Evolutionary conservation across 2,113 vertebrate genomes (phyloP).

Genomic region (Panthera leo): DNA sequence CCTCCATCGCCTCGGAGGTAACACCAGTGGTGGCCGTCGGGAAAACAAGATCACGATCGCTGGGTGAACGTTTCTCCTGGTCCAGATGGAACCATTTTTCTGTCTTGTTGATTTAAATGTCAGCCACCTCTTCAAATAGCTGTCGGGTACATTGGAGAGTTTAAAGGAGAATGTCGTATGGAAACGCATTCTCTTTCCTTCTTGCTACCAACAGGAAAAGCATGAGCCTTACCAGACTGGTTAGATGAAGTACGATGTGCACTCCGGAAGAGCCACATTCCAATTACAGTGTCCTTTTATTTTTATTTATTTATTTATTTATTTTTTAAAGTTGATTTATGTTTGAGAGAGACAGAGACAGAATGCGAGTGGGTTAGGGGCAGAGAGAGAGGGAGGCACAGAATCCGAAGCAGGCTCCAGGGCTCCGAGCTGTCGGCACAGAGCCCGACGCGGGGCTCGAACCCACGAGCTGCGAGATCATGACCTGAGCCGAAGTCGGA

Average conservation of each 20-base stretch:
- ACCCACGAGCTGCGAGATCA: too few relatives aligned
- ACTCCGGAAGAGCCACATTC: too few relatives aligned
- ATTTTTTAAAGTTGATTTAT: too few relatives aligned
- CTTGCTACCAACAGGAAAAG: neutral
- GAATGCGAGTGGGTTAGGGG: too few relatives aligned
- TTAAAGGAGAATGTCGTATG: neutral
- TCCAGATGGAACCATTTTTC: rapidly evolving
- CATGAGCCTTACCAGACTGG: neutral
- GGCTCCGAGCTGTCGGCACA: too few relatives aligned
- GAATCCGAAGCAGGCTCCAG: too few relatives aligned
- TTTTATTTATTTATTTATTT: too few relatives aligned
- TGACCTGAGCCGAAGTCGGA: too few relatives aligned
- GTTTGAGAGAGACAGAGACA: too few relatives aligned
- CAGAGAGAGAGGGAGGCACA: too few relatives aligned
- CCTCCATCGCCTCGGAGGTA: conserved; percentile 89
- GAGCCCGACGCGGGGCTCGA: too few relatives aligned
- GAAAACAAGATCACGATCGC: rapidly evolving
- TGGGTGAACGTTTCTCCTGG: rapidly evolving
- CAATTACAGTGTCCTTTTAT: neutral
- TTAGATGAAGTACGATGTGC: neutral
- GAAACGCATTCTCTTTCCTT: neutral
- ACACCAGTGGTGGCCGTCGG: neutral
- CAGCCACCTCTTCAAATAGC: neutral
- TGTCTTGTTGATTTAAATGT: neutral
- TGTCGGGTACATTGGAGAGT: neutral